phyloP scores from a whole-genome alignment of 2,888 invertebrate species.

The Margaritifera margaritifera region DNA sequence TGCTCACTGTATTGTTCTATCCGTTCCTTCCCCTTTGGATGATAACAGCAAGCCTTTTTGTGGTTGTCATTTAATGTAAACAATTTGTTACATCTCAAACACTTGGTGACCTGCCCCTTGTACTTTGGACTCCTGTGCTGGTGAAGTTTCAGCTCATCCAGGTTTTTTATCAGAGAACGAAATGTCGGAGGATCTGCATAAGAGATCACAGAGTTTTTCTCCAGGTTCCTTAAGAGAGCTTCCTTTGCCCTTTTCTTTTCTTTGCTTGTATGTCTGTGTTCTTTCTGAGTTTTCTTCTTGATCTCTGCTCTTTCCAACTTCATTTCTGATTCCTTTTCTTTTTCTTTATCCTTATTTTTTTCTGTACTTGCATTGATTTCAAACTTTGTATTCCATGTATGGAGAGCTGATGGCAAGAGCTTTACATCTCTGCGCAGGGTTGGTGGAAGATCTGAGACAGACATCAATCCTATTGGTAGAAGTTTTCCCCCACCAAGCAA shows the following conservation, averaged over 20 bases:
- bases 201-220: conserved; percentile 11
- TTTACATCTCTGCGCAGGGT: conserved; percentile 38
- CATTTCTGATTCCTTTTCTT: conserved; percentile 8
- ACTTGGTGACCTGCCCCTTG: conserved; percentile 60
- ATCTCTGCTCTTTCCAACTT: conserved; percentile 18
- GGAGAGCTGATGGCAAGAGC: conserved; percentile 39
- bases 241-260: conserved; percentile 22
- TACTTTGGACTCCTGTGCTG: conserved; percentile 34
- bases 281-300: conserved; percentile 21
- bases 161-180: conserved; percentile 41
- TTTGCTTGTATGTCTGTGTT: conserved; percentile 30
- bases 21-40: conserved; percentile 62
- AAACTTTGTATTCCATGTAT: conserved; percentile 40
- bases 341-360: conserved; percentile 10
- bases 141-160: conserved; percentile 45
- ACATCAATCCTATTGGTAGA: conserved; percentile 17
- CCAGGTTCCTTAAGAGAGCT: conserved; percentile 20
- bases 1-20: conserved; percentile 61
- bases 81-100: conserved; percentile 66
- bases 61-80: conserved; percentile 67
- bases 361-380: conserved; percentile 28
- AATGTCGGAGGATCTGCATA: conserved; percentile 39
- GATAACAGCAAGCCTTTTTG: conserved; percentile 65
- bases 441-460: conserved; percentile 28
- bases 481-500: conserved; percentile 21